Conservation (phyloP, 2,797 vertebrate genomes). For the Pipistrellus pipistrellus region DNA sequence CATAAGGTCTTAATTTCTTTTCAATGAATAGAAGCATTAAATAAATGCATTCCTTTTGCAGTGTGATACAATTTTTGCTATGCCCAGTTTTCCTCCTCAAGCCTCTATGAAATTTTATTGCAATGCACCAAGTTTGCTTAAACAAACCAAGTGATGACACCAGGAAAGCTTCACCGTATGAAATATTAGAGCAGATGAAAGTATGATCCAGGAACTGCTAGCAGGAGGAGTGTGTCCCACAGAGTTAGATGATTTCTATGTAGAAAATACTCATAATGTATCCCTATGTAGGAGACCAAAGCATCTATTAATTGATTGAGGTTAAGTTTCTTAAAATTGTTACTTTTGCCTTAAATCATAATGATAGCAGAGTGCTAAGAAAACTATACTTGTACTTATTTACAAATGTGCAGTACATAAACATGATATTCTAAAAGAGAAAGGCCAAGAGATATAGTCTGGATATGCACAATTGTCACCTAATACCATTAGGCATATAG, state of each 20-base stretch:
- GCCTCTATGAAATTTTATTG: background rate
- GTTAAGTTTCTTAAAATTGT: background rate
- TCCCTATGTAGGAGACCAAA: background rate
- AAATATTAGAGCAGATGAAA: background rate
- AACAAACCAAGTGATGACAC: background rate
- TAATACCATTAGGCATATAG: background rate
- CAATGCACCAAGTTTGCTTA: background rate
- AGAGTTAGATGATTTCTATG: background rate
- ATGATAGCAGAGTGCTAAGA: background rate
- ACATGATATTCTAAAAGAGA: background rate
- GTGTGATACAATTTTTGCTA: background rate
- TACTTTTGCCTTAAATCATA: background rate
- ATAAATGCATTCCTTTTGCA: background rate
- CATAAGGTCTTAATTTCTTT: background rate
- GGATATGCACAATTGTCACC: background rate
- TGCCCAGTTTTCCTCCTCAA: background rate
- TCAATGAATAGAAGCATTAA: background rate
- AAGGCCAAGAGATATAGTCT: background rate
- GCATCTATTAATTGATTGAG: background rate
- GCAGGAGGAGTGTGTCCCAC: background rate
- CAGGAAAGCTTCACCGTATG: background rate
- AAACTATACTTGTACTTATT: background rate
- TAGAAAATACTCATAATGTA: background rate
- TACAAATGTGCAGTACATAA: background rate
- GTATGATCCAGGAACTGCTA: background rate